Evolutionary conservation across 2,888 invertebrate genomes (phyloP), one percentile per base, ranked within the genome.

Genomic region (Tetrapedia diversipes): DNA sequence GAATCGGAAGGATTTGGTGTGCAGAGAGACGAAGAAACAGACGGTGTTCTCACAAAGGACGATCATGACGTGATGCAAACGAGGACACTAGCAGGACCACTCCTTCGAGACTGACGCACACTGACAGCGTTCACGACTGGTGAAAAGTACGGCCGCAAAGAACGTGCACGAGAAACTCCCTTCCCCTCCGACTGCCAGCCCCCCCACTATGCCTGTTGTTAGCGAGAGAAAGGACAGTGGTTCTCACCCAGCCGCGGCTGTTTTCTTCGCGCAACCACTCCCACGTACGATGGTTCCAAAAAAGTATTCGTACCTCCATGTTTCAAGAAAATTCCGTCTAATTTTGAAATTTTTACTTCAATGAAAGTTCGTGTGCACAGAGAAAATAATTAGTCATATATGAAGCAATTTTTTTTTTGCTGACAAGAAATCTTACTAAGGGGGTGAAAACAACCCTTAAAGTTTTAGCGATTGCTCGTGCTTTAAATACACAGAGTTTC

Each of bases 161-260:
- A 81, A 80, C 81, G 78, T 85, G 79, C 80, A 84, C 83, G 84
- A 85, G 83, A 81, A 73, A 76, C 78, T 79, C 84, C 85, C 84
- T 80, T 80, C 86, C 73, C 53, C 73, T 49, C 69, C 16, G 65
- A 41, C 74, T 32, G 19, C 4, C 51, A 41, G 64, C 41, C 66
- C 85, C 59, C 81, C 85, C 81, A 83, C 87, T 74, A 79, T 78
- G 77, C 54, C 68, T n/a, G 16, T 49, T 67, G 73, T 75, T 84
- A 80, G 84, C 80, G 86, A 90, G 90, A 90, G 90, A 90, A 90
- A 90, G 90, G 90, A 82, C 89, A 90, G 90, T 65, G 90, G 87
- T 85, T 88, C 90, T 90, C 90, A 89, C 70, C 39, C 78, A 61
- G 14, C 29, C 22, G 8, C 22, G 27, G 7, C 8, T n/a, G 10